Evolutionary conservation across 2,797 vertebrate genomes (phyloP), one percentile per base, ranked within the genome.

Genomic region (Phyllotis vaccarum): DNA sequence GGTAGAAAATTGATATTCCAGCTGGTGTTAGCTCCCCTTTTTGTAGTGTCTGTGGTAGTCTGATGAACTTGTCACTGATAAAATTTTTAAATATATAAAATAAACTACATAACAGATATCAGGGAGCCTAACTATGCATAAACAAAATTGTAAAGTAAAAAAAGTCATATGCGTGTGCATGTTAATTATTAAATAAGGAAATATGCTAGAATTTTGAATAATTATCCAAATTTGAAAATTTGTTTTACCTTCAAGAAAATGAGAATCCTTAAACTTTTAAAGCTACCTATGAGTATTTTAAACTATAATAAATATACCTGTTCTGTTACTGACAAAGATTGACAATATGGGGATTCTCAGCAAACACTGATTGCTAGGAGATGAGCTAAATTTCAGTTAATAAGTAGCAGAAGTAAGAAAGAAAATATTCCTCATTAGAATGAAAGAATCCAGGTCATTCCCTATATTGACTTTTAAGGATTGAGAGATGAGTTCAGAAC

Each of bases 101-200:
- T 37, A 91, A 92, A 93, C 58, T 80, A 27, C 1, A 31, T 79
- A 83, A 40, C 7, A 64, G 37, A 5, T 52, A 60, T 17, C 64
- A n/a, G 80, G 60, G 70, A 60, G 22, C 11, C 1, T 60, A 94
- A 80, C 1, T 80, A 14, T 76, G 31, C 21, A 34, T 6, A 79
- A 95, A 85, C 40, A 79, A 68, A 68, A n/a, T 68, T 79, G 12
- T 75, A 90, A 92, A 94, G 81, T 82, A 66, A 40, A 10, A 9
- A 29, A 24, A 70, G 52, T 78, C 9, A 81, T 13, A 7, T 19
- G 74, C 37, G 6, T 24, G 8, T 79, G 13, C 24, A 86, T 86
- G 46, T 81, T 79, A 74, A 70, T 83, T 16, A 62, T 37, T 52
- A 86, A 96, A 43, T 86, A 93, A 80, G 2, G 95, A 49, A 19